Conservation (phyloP, 2,113 vertebrate genomes). For the Sorex araneus region DNA sequence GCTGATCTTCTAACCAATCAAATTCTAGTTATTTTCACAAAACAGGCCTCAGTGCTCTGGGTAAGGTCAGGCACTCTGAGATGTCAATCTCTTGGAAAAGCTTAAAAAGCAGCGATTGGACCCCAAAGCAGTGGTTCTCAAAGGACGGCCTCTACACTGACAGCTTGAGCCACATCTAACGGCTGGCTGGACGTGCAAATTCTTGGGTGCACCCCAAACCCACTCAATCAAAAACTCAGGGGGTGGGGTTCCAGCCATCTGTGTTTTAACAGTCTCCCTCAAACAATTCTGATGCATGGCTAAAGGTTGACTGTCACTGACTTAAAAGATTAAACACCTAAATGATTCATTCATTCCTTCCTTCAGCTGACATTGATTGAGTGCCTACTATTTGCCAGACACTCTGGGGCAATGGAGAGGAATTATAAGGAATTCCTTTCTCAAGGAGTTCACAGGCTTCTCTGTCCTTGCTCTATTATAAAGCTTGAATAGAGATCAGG, state of each 20-base stretch:
- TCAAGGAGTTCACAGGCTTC: neutral
- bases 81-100: slow-evolving; percentile 6
- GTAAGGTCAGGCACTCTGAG: neutral
- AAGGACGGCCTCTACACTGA: neutral
- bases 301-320: neutral
- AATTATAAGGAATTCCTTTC: neutral
- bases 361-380: slow-evolving; percentile 46
- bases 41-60: neutral
- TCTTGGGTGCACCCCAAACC: neutral
- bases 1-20: slow-evolving; percentile 38
- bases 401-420: neutral
- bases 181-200: neutral
- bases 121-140: neutral
- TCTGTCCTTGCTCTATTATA: slow-evolving; percentile 5
- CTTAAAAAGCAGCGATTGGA: neutral
- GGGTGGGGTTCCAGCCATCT: too few relatives aligned
- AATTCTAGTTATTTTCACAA: slow-evolving; percentile 19
- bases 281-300: neutral
- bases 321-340: slow-evolving; percentile 43
- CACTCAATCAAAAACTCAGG: neutral
- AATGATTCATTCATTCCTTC: slow-evolving; percentile 50
- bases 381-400: neutral
- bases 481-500: slow-evolving; percentile 17
- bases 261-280: neutral
- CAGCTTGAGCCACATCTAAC: neutral